A percentile compares a stretch with the other conserved stretches of the same genome.
Conservation (phyloP, 2,113 vertebrate genomes). For the Talpa occidentalis region DNA sequence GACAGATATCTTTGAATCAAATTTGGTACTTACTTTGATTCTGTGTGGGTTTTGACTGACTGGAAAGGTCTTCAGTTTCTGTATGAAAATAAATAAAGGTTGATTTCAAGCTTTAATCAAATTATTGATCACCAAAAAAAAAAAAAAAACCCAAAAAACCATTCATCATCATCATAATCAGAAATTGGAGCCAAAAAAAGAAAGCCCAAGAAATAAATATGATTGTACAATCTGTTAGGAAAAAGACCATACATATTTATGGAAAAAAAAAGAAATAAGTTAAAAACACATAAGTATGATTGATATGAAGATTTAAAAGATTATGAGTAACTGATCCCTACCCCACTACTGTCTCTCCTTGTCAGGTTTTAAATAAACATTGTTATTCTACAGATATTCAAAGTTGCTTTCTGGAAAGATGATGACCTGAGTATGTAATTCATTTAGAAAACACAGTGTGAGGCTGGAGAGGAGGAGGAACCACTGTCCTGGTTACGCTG, state of each 20-base stretch:
- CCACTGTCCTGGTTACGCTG: background rate
- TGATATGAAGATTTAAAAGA: background rate
- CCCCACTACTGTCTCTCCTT: background rate
- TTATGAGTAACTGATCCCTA: background rate
- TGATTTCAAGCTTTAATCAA: slow-evolving; percentile 72
- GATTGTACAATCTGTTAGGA: too few species aligned
- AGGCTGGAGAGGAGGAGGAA: background rate
- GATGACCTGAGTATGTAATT: background rate
- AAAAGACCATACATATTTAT: too few species aligned
- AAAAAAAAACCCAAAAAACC: too few species aligned
- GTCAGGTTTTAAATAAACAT: background rate
- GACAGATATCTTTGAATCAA: background rate
- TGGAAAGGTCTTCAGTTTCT: slow-evolving; percentile 88
- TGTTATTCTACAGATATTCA: background rate
- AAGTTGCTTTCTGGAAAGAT: background rate
- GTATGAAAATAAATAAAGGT: slow-evolving; percentile 68
- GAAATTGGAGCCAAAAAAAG: background rate
- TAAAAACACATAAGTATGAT: background rate
- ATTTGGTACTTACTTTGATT: slow-evolving; percentile 86
- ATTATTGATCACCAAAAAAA: background rate
- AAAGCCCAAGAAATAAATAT: background rate
- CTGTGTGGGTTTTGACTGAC: slow-evolving; percentile 85
- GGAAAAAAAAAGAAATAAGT: too few species aligned
- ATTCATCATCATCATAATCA: background rate
- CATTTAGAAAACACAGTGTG: background rate